Evolutionary conservation across 2,113 vertebrate genomes (phyloP), one percentile per base, ranked within the genome.

Genomic region (Daphoenositta chrysoptera): DNA sequence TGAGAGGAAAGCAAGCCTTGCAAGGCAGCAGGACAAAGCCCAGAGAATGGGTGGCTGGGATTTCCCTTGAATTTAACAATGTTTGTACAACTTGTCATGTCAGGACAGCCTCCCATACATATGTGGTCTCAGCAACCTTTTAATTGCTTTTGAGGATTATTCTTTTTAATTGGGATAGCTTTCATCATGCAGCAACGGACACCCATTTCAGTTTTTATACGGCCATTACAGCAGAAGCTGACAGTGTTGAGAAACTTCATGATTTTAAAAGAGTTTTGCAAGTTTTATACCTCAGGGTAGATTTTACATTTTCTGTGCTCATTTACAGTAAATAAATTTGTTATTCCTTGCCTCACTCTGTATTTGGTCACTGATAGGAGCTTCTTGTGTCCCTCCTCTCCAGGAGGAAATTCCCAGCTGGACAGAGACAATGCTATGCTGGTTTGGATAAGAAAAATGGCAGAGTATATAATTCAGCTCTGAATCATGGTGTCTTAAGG

Each of bases 211-310:
- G 44, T 75, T 92, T 94, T 70, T 89, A 58, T 21, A 40, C 27
- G 48, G 63, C 13, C 30, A 14, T 84, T 89, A 73, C 57, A 71
- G 58, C 65, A 87, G 45, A 84, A 86, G 35, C 21, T 70, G 69
- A 87, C 54, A 77, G 51, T 76, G 26, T 83, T 89, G 63, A 87
- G 66, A 92, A 95, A 92, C 45, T 42, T 68, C 28, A 76, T 69
- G 30, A 76, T 83, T 94, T 90, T 94, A 90, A 79, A 69, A 90
- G 65, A 28, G 33, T 77, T 85, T 90, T 90, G 48, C 69, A 91
- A 86, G 54, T 72, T 77, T 90, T 5, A 3, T 42, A 68, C 35
- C 28, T 61, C 54, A 50, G 21, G 31, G 54, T 30, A 89, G 40
- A 40, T 88, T 89, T 75, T 70, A 60, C 9, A 40, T 84, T 54